Base-by-base conservation (phyloP, 1,140 invertebrate species). In the Sarcophaga peregrina region DNA sequence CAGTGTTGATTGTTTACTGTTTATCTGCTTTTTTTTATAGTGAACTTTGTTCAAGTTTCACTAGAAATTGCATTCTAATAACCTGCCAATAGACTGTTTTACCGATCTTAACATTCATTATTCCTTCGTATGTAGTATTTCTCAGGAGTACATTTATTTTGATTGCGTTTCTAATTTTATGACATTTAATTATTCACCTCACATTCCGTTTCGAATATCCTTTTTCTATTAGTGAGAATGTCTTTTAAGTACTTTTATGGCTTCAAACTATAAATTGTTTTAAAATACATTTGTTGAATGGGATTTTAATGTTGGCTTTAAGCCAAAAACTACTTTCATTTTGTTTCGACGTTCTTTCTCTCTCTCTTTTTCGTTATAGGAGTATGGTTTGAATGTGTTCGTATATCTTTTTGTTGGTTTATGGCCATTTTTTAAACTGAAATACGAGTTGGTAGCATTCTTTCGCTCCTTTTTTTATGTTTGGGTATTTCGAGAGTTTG, bases 141-240 rank as follows among this genome's bases (percentile, higher is more conserved):
- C 4, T 1, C 25, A 4, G 25, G 25, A 37, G 25, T 37, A 68
- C 17, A 68, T 68, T 68, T 9, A 68, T 5, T 58, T 11, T 10
- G 13, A n/a, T 58, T 58, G 54, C n/a, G n/a, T 68, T 13, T 20
- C 62, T 68, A 68, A 68, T 68, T 68, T 20, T 68, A 68, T 68
- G 62, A 68, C 62, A 20, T 68, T 68, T 68, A 68, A 68, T 68
- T 68, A 68, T 68, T 68, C 17, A 62, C 54, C 54, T 62, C 54
- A 68, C 62, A 68, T 68, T 68, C 62, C 62, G 62, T 68, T 68
- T 68, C 62, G 20, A 68, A 68, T 68, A 68, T 68, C 62, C 62
- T 68, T 68, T 68, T 68, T 68, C 62, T 68, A 68, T 68, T 68
- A 68, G 62, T 68, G 17, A 68, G 20, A 68, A 68, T 68, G 62